These are phyloP conservation scores for Trissolcus japonicus DNA, from an alignment of 2,888 invertebrate species.

Conservation along the genomic window DNA sequence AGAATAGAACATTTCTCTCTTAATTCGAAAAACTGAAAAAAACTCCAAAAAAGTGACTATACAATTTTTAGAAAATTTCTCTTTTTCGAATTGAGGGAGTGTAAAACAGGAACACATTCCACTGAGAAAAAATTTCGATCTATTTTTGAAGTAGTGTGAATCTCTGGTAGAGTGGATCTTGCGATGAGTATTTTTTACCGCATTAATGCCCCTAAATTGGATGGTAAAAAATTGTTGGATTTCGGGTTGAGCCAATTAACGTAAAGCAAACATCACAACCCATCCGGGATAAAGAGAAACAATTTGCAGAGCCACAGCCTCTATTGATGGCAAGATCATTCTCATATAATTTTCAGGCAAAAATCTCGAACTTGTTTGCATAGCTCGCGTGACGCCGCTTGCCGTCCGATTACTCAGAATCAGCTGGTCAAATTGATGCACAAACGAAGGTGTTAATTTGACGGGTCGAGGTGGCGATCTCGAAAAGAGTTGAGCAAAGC, in stretches of 20 bases:
- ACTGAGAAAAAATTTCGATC: no score
- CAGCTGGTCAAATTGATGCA: slow-evolving; percentile 7
- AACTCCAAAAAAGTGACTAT: no score
- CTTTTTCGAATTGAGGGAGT: no score
- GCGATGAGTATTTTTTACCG: background rate
- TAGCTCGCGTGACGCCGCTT: slow-evolving; percentile 35
- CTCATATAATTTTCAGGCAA: slow-evolving; percentile 5
- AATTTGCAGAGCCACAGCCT: slow-evolving; percentile 21
- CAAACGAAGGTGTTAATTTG: slow-evolving; percentile 49
- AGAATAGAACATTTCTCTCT: no score
- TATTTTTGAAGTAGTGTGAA: no score
- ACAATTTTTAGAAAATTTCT: no score
- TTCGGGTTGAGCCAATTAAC: slow-evolving; percentile 23
- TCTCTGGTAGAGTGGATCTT: background rate
- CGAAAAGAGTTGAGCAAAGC: slow-evolving; percentile 23
- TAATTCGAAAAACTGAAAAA: no score
- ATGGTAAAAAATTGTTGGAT: background rate
- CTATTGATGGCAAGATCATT: slow-evolving; percentile 21
- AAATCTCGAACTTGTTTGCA: slow-evolving; percentile 37
- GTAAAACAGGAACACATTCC: no score
- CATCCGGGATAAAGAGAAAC: slow-evolving; percentile 22
- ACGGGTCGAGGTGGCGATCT: slow-evolving; percentile 26
- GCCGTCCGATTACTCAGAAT: slow-evolving; percentile 19
- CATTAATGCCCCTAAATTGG: background rate
- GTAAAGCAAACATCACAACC: slow-evolving; percentile 24